Evolutionary conservation across 2,113 vertebrate species (phyloP).

Genomic region (Phalacrocorax aristotelis): DNA sequence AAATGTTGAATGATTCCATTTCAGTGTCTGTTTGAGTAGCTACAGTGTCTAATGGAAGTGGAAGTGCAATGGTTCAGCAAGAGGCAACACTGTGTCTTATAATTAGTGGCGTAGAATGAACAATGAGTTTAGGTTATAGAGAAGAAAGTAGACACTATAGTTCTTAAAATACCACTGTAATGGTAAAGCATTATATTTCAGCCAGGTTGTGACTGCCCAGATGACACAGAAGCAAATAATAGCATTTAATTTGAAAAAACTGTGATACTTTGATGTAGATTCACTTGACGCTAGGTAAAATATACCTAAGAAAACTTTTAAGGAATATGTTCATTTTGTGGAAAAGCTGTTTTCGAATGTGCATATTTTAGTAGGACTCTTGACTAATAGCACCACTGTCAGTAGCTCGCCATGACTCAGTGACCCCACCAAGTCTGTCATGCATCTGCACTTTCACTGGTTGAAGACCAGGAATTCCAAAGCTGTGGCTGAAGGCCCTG

Average conservation of each 20-base stretch:
- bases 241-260: not conserved
- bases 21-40: not conserved
- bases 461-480: not conserved
- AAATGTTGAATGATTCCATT: not conserved
- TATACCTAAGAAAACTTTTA: not conserved
- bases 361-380: not conserved
- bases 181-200: not conserved
- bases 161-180: not conserved
- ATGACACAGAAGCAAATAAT: not conserved
- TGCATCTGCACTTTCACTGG: not conserved
- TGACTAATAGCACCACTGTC: not conserved
- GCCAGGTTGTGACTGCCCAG: not conserved
- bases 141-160: not conserved
- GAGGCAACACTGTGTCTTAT: not conserved
- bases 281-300: not conserved
- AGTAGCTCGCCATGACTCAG: not conserved
- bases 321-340: not conserved
- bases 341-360: not conserved
- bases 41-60: not conserved
- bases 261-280: not conserved
- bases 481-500: not conserved
- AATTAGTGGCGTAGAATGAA: not conserved
- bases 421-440: not conserved
- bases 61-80: not conserved
- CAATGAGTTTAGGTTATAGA: not conserved